Evolutionary conservation across 2,888 invertebrate species (phyloP).

Genomic region (Leptopilina drosophilae): DNA sequence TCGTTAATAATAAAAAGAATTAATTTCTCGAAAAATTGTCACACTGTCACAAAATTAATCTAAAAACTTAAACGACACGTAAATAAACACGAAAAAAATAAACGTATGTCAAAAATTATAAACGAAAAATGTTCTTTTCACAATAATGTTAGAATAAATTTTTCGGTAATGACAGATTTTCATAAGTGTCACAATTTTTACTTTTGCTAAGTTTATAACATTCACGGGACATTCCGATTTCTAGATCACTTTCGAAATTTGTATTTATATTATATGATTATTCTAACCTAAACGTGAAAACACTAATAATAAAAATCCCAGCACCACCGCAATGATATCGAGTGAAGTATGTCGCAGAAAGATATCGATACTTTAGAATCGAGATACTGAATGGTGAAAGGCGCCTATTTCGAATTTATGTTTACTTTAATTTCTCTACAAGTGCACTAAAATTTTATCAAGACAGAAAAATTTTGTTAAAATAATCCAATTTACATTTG

Average conservation of each 20-base stretch:
- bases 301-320: slow-evolving; percentile 4
- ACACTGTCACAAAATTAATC: not conserved
- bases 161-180: not conserved
- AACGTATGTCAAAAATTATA: slow-evolving; percentile 50
- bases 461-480: too few species aligned
- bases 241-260: slow-evolving; percentile 54
- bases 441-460: not conserved
- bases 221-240: slow-evolving; percentile 62
- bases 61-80: slow-evolving; percentile 2
- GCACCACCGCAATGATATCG: not conserved
- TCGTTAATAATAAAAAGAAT: not conserved
- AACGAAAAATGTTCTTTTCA: not conserved
- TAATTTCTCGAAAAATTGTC: not conserved
- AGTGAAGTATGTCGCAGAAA: not conserved
- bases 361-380: not conserved
- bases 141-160: slow-evolving; percentile 14
- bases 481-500: too few species aligned
- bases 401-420: not conserved
- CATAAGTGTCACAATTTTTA: not conserved
- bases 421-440: not conserved
- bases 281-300: slow-evolving; percentile 68
- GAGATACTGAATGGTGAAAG: not conserved
- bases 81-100: slow-evolving; percentile 33
- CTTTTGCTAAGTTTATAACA: slow-evolving; percentile 45
- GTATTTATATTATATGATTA: slow-evolving; percentile 64